Base-by-base conservation (phyloP, 2,888 invertebrate genomes). In the Plebejus anna region DNA sequence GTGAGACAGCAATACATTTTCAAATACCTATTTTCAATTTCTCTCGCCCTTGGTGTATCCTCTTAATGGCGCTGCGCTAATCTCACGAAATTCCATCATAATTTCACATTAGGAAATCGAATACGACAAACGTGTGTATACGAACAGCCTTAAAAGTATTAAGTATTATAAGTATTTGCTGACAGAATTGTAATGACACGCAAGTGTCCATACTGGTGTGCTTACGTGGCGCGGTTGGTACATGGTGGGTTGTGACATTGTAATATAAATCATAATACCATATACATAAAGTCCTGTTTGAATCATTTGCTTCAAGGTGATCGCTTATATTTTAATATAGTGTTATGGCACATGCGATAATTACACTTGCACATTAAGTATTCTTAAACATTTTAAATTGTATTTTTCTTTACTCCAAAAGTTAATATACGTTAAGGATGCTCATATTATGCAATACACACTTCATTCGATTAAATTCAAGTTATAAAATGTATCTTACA, bases 201-300 rank as follows among this genome's bases (percentile, higher is more conserved):
- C 66, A 5, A 66, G 66, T 66, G 66, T 66, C 66, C 32, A 66
- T 36, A 66, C 4, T 42, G 70, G 73, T 51, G 51, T 59, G 71
- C 71, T 76, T 76, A 22, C 76, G 71, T 71, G 71, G 57, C 57
- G 76, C 70, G 71, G 76, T 59, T 59, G 47, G 13, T 22, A 38
- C 76, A 28, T 59, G 71, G 77, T 79, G 80, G 80, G 80, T 79
- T 66, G 80, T 80, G 80, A 80, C 80, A 80, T 80, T 80, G 78
- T 80, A 78, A 77, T 78, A 75, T 77, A 72, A 76, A 79, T 78
- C 79, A 78, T 77, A 76, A 70, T 76, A 76, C 75, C 28, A 78
- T 78, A 78, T 72, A 78, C 77, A 80, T 75, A 78, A 75, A 78
- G 75, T 78, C 80, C 78, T 78, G 72, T 78, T 77, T 77, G 61